Evolutionary conservation across 1,140 invertebrate genomes (phyloP), one percentile per base, ranked within the genome.

Genomic region (Chymomyza costata): DNA sequence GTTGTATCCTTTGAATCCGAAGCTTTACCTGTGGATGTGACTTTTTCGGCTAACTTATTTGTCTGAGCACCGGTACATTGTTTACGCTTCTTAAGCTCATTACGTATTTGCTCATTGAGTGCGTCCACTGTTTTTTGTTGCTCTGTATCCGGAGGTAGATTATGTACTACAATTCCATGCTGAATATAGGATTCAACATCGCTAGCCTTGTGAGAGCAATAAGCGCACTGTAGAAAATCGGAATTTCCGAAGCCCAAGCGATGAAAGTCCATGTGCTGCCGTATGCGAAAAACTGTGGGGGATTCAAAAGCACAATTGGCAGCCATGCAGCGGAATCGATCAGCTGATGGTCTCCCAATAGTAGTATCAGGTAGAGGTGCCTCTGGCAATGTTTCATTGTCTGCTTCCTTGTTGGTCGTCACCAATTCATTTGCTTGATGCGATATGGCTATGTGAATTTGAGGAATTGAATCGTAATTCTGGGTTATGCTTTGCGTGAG

Each of bases 261-360:
- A 16, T 78, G 71, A 14, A 71, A 67, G 11, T 54, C 58, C 73
- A 78, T 66, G 46, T 78, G 71, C 31, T 67, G 32, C 1, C 47
- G 19, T 0, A 78, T 66, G 35, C 55, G 63, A 39, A 78, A 39
- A 0, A 80, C 54, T 10, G 67, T 60, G 39, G 59, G 48, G 6
- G 71, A 30, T 6, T 53, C 63, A 30, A 53, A 78, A 7, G 39
- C 43, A 14, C 71, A 78, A 15, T 45, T 48, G 6, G 28, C 0
- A 6, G 71, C 67, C 73, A 78, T 80, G 51, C 71, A 78, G 3
- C 63, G 63, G 8, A 78, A 78, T 0, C 67, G 66, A 32, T 78
- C 62, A 0, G n/a, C 8, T 3, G 18, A 1, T 14, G n/a, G 6
- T 5, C 3, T 1, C 3, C 10, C 6, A 1, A 5, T n/a, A 0